Conservation (phyloP, 2,113 vertebrate species). For the Microcebus lehilahytsara region DNA sequence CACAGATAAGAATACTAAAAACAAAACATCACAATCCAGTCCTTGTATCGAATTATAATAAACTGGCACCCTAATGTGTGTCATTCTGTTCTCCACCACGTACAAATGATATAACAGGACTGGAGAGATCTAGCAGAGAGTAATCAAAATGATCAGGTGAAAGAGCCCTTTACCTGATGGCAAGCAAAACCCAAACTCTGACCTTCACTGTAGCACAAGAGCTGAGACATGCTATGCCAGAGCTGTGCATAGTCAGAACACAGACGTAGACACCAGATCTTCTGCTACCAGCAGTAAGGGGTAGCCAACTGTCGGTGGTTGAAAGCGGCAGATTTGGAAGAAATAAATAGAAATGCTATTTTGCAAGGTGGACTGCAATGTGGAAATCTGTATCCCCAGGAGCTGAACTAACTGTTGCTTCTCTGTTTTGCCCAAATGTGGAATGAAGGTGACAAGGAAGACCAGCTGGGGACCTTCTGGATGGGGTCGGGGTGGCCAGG, state of each 20-base stretch:
- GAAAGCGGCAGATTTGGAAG: neutral
- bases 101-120: neutral
- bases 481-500: neutral
- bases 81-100: neutral
- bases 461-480: neutral
- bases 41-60: neutral
- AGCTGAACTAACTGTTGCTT: neutral
- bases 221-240: neutral
- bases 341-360: neutral
- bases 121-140: neutral
- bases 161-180: neutral
- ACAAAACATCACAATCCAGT: neutral
- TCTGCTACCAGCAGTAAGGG: neutral
- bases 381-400: neutral
- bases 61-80: neutral
- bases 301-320: too few species aligned
- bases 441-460: neutral
- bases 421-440: neutral
- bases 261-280: neutral
- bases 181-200: neutral
- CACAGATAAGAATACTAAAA: neutral
- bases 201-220: neutral
- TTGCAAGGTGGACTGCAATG: neutral
- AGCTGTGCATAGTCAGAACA: neutral
- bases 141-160: neutral